Conservation (phyloP, 2,113 vertebrate genomes). For the Engystomops pustulosus region DNA sequence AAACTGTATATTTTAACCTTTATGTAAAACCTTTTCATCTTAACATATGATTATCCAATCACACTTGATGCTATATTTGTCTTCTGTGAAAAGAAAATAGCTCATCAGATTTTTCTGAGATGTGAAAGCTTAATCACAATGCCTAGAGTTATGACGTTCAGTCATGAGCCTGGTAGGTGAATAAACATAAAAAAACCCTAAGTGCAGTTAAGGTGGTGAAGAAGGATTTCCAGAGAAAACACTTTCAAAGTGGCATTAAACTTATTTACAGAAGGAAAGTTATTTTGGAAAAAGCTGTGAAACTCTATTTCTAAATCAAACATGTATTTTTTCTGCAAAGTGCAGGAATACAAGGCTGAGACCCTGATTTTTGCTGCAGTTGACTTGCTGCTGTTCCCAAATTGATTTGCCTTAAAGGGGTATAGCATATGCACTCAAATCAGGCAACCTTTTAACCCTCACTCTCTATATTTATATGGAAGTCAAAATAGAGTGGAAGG, state of each 20-base stretch:
- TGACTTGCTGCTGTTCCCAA: no score
- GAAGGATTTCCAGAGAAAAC: background rate
- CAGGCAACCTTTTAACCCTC: no score
- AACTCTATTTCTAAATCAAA: no score
- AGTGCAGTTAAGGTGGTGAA: background rate
- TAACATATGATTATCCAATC: conserved; percentile 52
- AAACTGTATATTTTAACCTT: conserved; percentile 39
- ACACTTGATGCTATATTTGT: conserved; percentile 51
- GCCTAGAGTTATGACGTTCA: conserved; percentile 5
- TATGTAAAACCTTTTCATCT: conserved; percentile 30
- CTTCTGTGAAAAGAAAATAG: conserved; percentile 43
- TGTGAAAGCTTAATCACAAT: conserved; percentile 43
- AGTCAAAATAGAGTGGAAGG: no score
- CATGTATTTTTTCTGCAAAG: no score
- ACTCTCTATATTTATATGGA: no score
- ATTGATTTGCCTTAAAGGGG: no score
- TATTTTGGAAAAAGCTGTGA: no score
- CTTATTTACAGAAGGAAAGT: no score
- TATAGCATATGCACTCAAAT: no score
- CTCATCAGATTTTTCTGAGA: conserved; percentile 34
- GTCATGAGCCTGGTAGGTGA: conserved; percentile 25
- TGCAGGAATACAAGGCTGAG: no score
- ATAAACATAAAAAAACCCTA: background rate
- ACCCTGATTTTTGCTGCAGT: no score
- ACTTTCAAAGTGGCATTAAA: background rate